Percentiles rank a stretch among this genome's conserved stretches.
Conservation (phyloP, 2,888 invertebrate species). For the Ochropacha duplaris region DNA sequence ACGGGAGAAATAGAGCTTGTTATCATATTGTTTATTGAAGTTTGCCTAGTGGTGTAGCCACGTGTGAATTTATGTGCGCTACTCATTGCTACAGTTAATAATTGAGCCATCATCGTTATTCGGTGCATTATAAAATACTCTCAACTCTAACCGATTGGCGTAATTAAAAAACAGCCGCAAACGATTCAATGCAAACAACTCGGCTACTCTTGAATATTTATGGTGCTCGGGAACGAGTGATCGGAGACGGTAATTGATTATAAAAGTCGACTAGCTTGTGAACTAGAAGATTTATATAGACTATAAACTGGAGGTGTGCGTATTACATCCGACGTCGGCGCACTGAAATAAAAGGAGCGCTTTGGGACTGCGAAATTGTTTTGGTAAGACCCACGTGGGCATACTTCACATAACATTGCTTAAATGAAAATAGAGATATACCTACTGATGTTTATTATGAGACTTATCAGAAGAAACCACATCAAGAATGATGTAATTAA, state of each 20-base stretch:
- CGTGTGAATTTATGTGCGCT: constrained; percentile 24
- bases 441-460: background rate
- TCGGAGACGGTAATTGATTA: constrained; percentile 72
- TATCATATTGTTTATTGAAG: constrained; percentile 16
- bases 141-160: constrained; percentile 53
- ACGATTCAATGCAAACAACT: constrained; percentile 57
- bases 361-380: background rate
- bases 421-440: background rate
- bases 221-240: constrained; percentile 57
- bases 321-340: constrained; percentile 5
- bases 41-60: constrained; percentile 18
- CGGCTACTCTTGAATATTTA: constrained; percentile 66
- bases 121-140: constrained; percentile 43
- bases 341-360: background rate
- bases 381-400: background rate
- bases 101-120: constrained; percentile 42
- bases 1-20: constrained; percentile 8
- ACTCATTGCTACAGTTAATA: constrained; percentile 27
- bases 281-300: constrained; percentile 67
- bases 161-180: constrained; percentile 62
- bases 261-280: constrained; percentile 69
- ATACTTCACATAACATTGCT: background rate
- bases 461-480: too few species aligned
- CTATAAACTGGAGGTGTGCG: constrained; percentile 53
- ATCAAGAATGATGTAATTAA: too few species aligned